phyloP scores from a whole-genome alignment of 1,140 invertebrate genomes.

The Drosophila baimaii region DNA sequence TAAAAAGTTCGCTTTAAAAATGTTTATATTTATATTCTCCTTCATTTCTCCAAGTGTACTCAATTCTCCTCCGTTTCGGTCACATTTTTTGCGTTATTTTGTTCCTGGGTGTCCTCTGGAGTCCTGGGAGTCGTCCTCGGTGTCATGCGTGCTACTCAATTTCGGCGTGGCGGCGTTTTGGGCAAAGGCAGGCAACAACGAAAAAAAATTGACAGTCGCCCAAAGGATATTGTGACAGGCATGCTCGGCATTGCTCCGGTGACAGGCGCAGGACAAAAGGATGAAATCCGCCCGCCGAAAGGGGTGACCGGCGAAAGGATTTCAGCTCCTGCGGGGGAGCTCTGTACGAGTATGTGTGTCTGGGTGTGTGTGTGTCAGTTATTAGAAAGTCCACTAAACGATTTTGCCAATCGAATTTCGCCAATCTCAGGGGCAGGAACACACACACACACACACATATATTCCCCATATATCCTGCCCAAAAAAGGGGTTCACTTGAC shows the following conservation, averaged over 20 bases:
- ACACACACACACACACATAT: not conserved
- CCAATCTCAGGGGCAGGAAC: constrained; percentile 53
- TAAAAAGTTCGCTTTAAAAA: not conserved
- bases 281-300: constrained; percentile 41
- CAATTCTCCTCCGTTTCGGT: constrained; percentile 21
- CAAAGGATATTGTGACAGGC: constrained; percentile 82
- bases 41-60: constrained; percentile 8
- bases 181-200: constrained; percentile 22
- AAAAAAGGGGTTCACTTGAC: constrained; percentile 73
- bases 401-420: constrained; percentile 80
- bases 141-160: constrained; percentile 78
- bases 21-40: not conserved
- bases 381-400: constrained; percentile 78
- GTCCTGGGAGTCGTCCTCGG: constrained; percentile 25
- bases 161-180: constrained; percentile 39
- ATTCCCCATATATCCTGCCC: not conserved
- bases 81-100: constrained; percentile 40
- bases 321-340: constrained; percentile 38
- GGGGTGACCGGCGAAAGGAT: constrained; percentile 61
- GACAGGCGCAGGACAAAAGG: constrained; percentile 65
- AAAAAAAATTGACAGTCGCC: constrained; percentile 68
- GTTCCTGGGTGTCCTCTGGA: constrained; percentile 11
- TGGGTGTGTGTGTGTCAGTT: constrained; percentile 41
- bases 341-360: not conserved
- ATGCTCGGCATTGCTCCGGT: constrained; percentile 60